Conservation (phyloP, 1,140 invertebrate species). For the Drosophila yakuba region DNA sequence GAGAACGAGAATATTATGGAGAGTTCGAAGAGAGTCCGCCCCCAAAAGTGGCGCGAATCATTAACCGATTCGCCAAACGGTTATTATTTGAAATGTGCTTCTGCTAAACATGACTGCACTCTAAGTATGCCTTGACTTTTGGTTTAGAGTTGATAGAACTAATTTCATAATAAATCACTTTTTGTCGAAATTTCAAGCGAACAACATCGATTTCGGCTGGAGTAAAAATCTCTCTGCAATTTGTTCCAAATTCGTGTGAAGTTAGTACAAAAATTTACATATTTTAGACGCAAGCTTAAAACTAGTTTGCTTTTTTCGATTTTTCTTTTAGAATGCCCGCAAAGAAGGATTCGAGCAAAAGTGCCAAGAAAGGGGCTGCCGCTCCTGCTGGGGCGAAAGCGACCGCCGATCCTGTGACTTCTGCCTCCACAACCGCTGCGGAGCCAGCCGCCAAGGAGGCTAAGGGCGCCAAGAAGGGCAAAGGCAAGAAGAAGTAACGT, state of each 20-base stretch:
- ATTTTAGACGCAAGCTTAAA: background rate
- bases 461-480: slow-evolving; percentile 34
- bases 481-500: slow-evolving; percentile 37
- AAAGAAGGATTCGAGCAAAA: slow-evolving; percentile 32
- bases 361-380: slow-evolving; percentile 11
- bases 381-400: slow-evolving; percentile 3
- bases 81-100: background rate
- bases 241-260: slow-evolving; percentile 16
- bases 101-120: no score
- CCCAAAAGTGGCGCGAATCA: slow-evolving; percentile 9
- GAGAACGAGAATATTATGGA: slow-evolving; percentile 12
- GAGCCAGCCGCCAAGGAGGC: slow-evolving; percentile 12
- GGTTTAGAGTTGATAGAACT: background rate
- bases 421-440: background rate
- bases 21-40: slow-evolving; percentile 12
- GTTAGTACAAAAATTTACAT: background rate
- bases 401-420: background rate
- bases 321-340: slow-evolving; percentile 18
- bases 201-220: background rate
- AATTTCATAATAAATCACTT: background rate
- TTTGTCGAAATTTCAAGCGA: slow-evolving; percentile 4
- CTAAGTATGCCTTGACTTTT: slow-evolving; percentile 18
- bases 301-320: background rate
- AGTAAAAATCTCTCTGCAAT: background rate
- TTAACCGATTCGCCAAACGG: slow-evolving; percentile 16